Evolutionary conservation across 2,888 invertebrate species (phyloP).

Genomic region (Netelia inedita): DNA sequence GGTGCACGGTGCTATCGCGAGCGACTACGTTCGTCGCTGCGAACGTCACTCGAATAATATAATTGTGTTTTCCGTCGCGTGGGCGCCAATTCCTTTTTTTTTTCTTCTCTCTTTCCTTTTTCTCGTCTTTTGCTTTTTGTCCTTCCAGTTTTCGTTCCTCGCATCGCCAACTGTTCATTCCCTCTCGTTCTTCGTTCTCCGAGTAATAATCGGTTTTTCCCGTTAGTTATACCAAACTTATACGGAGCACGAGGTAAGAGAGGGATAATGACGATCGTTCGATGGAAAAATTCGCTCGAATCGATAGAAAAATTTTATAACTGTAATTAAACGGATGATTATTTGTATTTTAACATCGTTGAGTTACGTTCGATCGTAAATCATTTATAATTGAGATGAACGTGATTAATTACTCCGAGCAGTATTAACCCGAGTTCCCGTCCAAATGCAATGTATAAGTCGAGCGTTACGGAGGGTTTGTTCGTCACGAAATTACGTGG

Average conservation of each 20-base stretch:
- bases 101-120: not conserved
- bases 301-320: no score
- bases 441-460: not conserved
- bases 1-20: conserved; percentile 24
- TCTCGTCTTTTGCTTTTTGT: not conserved
- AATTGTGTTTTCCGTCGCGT: conserved; percentile 66
- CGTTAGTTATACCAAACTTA: conserved; percentile 54
- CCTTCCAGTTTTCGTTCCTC: conserved; percentile 16
- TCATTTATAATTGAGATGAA: no score
- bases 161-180: not conserved
- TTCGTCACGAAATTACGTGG: conserved; percentile 52
- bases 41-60: conserved; percentile 65
- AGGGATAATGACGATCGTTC: not conserved
- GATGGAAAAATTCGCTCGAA: not conserved
- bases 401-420: no score
- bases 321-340: no score
- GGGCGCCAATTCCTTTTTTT: conserved; percentile 63
- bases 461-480: not conserved
- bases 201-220: conserved; percentile 61
- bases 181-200: conserved; percentile 13
- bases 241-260: not conserved
- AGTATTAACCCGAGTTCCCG: no score
- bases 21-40: conserved; percentile 29
- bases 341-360: no score
- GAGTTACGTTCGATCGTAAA: no score